These are phyloP conservation scores for Drosophila limbata DNA, from an alignment of 2,888 invertebrate species.

Conservation along the genomic window DNA sequence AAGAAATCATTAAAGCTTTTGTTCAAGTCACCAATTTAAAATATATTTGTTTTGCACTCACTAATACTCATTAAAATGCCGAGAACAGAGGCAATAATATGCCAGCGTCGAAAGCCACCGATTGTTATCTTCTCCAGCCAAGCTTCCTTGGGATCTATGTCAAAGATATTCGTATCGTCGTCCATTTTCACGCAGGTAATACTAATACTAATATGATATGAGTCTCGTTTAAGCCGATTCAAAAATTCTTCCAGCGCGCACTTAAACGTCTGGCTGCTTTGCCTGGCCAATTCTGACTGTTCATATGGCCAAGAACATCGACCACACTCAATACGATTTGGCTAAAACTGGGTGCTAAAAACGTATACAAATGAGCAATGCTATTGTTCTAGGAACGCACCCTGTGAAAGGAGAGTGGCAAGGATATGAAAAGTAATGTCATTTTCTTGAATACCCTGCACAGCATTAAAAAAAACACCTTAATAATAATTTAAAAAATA, in stretches of 20 bases:
- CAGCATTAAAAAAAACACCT: neutral
- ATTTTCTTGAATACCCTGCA: conserved; percentile 12
- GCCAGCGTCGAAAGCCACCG: conserved; percentile 92
- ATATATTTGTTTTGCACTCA: conserved; percentile 75
- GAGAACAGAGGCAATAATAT: conserved; percentile 90
- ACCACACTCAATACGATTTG: conserved; percentile 44
- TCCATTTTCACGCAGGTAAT: conserved; percentile 51
- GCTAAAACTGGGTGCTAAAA: conserved; percentile 49
- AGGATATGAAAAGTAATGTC: conserved; percentile 35
- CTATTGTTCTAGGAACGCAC: conserved; percentile 33
- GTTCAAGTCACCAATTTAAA: neutral
- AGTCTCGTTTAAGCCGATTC: conserved; percentile 6
- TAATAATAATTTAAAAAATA: too few species aligned
- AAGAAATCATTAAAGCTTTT: neutral
- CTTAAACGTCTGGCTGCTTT: conserved; percentile 56
- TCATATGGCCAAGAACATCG: conserved; percentile 34
- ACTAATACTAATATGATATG: neutral
- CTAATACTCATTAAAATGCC: conserved; percentile 88
- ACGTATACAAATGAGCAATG: conserved; percentile 28
- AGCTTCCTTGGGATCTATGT: conserved; percentile 86
- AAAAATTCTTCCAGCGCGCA: conserved; percentile 21
- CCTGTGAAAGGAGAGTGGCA: conserved; percentile 46
- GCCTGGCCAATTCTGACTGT: conserved; percentile 65
- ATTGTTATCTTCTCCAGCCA: conserved; percentile 91
- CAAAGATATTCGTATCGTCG: conserved; percentile 74